Percentiles rank a stretch among this genome's conserved stretches.
These are phyloP conservation scores for Helogale parvula DNA, from an alignment of 2,113 vertebrate species.

Conservation along the genomic window DNA sequence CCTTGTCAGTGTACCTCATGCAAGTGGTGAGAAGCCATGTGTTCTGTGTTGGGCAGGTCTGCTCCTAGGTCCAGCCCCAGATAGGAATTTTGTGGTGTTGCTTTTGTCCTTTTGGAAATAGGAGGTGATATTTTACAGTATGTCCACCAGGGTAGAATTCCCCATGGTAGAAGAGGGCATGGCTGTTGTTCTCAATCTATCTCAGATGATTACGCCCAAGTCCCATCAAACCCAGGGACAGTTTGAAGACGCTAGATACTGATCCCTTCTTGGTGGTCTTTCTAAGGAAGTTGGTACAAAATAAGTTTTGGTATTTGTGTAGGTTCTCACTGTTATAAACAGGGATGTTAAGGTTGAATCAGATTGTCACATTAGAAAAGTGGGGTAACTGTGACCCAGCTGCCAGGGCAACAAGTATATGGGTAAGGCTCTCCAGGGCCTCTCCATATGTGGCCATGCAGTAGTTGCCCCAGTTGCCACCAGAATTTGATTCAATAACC, in stretches of 20 bases:
- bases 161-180: background rate
- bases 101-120: background rate
- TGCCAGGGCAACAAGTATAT: background rate
- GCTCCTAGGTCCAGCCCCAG: background rate
- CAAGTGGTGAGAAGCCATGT: background rate
- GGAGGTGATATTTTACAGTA: background rate
- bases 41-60: background rate
- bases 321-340: background rate
- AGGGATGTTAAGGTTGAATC: background rate
- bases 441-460: background rate
- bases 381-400: background rate
- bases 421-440: background rate
- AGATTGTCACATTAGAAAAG: background rate
- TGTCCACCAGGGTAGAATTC: background rate
- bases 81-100: background rate
- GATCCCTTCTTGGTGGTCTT: background rate
- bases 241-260: background rate
- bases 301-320: background rate
- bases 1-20: background rate
- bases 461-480: too few species aligned
- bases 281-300: background rate
- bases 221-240: background rate
- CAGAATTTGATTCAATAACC: background rate
- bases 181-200: background rate
- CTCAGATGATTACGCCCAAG: background rate